Base-by-base conservation (phyloP, 2,888 invertebrate genomes). In the Ochropleura leucogaster region DNA sequence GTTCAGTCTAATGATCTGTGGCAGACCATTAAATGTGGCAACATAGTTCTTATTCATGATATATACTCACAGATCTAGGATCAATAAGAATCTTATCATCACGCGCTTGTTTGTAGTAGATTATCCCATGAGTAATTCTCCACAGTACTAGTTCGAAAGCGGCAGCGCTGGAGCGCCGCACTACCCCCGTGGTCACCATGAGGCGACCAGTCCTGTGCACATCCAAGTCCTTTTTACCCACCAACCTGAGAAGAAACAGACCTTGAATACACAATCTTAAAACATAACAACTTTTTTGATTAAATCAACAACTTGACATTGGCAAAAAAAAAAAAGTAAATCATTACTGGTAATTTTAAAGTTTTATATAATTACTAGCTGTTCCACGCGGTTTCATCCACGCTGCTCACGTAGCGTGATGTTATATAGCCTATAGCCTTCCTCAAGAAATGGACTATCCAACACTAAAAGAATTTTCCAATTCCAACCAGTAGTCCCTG, bases 31-130 rank as follows among this genome's bases (percentile, higher is more conserved):
- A 2, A 20, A 55, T 12, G 20, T 55, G 30, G 57, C 16, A 59
- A 40, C 10, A 20, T 7, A 9, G 53, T 57, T 30, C 30, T 57
- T 14, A 57, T 30, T 30, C 57, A 57, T 30, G 40, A 16, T 42
- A 18, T 7, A 69, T 53, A 71, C 74, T 96, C 96, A 98, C 98
- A 74, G 98, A 98, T 49, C 97, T 95, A 60, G 98, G 98, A 96
- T 98, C 99, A 92, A 97, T 98, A 82, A 98, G 95, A 12, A 98
- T 97, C 73, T 97, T 97, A 63, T 98, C 98, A 59, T 99, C 97
- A 85, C 97, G 97, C 0, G 98, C 98, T 90, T 98, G 98, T 49
- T 98, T 97, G 74, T 99, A 96, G 91, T 98, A 99, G 7, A 99
- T 98, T 89, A 98, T 99, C 59, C 99, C 99, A 67, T 98, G 91